These are phyloP conservation scores for Plectrocnemia conspersa DNA, from an alignment of 1,140 invertebrate genomes.

Conservation along the genomic window DNA sequence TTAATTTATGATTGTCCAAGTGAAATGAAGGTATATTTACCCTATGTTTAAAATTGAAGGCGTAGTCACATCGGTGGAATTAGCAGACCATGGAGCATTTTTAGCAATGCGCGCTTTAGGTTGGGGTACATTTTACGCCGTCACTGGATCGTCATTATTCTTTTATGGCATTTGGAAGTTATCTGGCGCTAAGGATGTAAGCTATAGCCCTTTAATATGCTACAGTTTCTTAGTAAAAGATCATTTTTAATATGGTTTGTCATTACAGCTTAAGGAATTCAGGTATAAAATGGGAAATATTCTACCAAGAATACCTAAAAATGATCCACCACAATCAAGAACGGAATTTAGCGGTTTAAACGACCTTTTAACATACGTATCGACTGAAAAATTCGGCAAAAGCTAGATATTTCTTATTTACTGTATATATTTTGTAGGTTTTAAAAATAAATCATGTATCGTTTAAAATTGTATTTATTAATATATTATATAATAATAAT, in stretches of 20 bases:
- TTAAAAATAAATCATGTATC: constrained; percentile 22
- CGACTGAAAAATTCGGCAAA: constrained; percentile 52
- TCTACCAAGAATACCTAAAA: constrained; percentile 73
- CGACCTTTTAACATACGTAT: constrained; percentile 73
- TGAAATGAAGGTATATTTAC: background rate
- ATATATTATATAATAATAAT: background rate
- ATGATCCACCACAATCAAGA: constrained; percentile 73
- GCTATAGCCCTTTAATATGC: constrained; percentile 28
- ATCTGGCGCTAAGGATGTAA: constrained; percentile 75
- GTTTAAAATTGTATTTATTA: background rate
- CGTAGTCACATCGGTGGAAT: constrained; percentile 56
- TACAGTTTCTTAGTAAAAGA: no score
- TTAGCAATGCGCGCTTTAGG: constrained; percentile 78
- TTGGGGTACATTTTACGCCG: constrained; percentile 82
- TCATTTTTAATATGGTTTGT: no score
- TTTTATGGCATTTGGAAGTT: constrained; percentile 86
- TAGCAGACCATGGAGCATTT: constrained; percentile 69
- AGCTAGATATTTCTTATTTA: constrained; percentile 30
- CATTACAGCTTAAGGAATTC: constrained; percentile 65
- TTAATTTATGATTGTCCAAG: background rate
- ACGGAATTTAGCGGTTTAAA: constrained; percentile 82
- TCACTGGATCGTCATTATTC: constrained; percentile 73
- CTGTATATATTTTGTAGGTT: constrained; percentile 22
- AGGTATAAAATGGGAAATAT: constrained; percentile 63
- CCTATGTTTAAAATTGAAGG: constrained; percentile 37